Evolutionary conservation across 2,888 invertebrate species (phyloP).

Genomic region (Arrhopalites spinosus): DNA sequence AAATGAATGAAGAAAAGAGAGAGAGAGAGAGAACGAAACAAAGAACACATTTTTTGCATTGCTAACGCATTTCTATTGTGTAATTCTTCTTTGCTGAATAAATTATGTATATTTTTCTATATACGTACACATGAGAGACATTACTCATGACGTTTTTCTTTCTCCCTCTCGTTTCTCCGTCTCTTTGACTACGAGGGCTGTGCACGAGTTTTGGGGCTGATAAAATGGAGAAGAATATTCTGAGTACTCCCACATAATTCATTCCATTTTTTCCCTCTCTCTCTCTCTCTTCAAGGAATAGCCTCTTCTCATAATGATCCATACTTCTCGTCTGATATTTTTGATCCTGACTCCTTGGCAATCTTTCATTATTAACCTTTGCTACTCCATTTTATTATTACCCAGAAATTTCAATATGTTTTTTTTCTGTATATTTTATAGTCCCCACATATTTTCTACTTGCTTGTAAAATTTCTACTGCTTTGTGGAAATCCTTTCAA

Average conservation of each 20-base stretch:
- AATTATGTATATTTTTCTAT: background rate
- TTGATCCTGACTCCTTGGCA: background rate
- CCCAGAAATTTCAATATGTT: background rate
- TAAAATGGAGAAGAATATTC: background rate
- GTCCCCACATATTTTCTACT: background rate
- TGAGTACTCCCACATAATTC: background rate
- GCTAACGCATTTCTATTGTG: background rate
- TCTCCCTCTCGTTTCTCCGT: too few species aligned
- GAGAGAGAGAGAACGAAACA: background rate
- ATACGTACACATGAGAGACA: background rate
- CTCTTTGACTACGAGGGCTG: too few species aligned
- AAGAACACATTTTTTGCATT: slow-evolving; percentile 14
- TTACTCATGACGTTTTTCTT: too few species aligned
- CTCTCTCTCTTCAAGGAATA: background rate
- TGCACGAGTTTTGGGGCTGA: too few species aligned
- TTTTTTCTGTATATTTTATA: background rate
- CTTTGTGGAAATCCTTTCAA: too few species aligned
- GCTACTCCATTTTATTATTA: background rate
- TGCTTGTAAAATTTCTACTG: too few species aligned
- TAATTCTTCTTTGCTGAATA: background rate
- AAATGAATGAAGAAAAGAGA: slow-evolving; percentile 18
- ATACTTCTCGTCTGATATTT: background rate
- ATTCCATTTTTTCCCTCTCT: background rate
- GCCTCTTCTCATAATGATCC: background rate
- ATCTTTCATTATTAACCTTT: background rate